These are phyloP conservation scores for Stenopsyche tienmushanensis DNA, from an alignment of 1,140 invertebrate genomes.

Conservation along the genomic window DNA sequence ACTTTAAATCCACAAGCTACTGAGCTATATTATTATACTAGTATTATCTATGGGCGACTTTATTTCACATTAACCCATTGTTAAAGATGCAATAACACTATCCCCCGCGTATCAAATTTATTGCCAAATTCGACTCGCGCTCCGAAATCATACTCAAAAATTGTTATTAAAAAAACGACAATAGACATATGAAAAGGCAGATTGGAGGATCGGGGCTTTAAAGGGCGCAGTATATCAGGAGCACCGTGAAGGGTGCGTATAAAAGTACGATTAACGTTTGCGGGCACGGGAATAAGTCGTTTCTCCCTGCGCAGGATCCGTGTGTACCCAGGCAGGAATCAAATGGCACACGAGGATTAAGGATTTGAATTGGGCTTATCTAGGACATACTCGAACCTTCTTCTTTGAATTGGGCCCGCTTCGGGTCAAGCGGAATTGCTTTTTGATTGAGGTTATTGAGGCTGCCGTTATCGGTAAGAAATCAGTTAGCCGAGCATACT, in stretches of 20 bases:
- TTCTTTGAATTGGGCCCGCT: background rate
- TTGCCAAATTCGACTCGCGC: too few species aligned
- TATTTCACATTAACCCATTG: too few species aligned
- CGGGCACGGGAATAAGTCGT: conserved; percentile 11
- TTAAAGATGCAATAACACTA: too few species aligned
- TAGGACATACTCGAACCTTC: background rate
- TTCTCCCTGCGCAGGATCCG: background rate
- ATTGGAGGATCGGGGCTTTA: background rate
- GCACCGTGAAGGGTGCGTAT: conserved; percentile 8
- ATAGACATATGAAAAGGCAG: background rate
- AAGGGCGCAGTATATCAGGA: conserved; percentile 1
- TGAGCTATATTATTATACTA: too few species aligned
- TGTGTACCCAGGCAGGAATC: conserved; percentile 18
- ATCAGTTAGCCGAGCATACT: background rate
- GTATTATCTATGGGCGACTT: too few species aligned
- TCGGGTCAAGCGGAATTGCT: conserved; percentile 24
- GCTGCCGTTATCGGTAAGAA: conserved; percentile 4
- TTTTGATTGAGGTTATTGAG: conserved; percentile 29
- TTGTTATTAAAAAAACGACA: background rate
- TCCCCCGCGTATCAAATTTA: too few species aligned
- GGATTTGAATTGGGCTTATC: conserved; percentile 18
- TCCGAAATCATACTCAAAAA: background rate
- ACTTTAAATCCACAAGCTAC: too few species aligned
- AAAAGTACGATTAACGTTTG: conserved; percentile 30
- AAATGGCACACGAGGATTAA: conserved; percentile 28